A percentile compares a stretch with the other conserved stretches of the same genome.
Evolutionary conservation across 2,797 vertebrate genomes (phyloP).

Genomic region (Bovichtus variegatus): DNA sequence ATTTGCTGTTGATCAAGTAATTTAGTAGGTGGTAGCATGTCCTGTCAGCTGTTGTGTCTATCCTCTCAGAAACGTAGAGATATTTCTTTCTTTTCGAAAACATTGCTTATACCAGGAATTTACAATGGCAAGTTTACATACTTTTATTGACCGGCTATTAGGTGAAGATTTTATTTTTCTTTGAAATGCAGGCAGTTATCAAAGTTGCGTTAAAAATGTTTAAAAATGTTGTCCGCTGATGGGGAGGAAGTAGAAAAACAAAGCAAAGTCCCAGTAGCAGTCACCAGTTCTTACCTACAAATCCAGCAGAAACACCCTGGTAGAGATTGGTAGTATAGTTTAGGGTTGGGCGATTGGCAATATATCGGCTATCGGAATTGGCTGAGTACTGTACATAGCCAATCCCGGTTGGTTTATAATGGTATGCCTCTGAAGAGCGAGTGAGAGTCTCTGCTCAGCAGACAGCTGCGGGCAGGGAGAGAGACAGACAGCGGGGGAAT

Average conservation of each 20-base stretch:
- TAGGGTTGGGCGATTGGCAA: no score
- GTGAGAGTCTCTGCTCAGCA: no score
- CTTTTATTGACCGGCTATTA: not conserved
- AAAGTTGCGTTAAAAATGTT: not conserved
- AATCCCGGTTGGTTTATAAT: no score
- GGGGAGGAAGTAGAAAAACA: not conserved
- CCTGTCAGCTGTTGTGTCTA: not conserved
- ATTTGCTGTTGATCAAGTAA: slow-evolving; percentile 11
- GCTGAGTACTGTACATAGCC: no score
- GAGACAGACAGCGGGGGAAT: no score
- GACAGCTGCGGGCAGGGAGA: no score
- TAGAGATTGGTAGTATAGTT: no score
- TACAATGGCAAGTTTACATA: not conserved
- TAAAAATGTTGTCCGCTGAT: not conserved
- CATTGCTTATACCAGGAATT: not conserved
- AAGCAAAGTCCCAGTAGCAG: not conserved
- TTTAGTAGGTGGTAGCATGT: not conserved
- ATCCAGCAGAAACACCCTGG: not conserved
- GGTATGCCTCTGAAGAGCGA: no score
- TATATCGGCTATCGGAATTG: no score
- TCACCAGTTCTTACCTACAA: not conserved
- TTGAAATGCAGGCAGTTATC: not conserved
- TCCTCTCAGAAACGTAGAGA: not conserved
- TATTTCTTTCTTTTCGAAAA: not conserved
- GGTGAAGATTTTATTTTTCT: not conserved